Base-by-base conservation (phyloP, 2,888 invertebrate species). In the Nomada lathburiana region DNA sequence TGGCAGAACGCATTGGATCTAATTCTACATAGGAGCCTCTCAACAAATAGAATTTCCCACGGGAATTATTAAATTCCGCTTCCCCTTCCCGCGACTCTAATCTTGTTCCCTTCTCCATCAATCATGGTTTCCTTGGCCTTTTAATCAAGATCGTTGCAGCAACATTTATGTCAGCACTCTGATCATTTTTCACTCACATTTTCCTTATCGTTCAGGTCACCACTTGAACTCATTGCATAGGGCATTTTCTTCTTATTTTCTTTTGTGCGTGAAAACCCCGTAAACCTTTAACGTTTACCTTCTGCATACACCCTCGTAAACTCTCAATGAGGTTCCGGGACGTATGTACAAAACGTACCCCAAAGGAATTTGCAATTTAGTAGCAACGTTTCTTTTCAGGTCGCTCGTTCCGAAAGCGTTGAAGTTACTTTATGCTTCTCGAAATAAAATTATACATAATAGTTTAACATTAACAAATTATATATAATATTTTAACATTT, bases 81-180 rank as follows among this genome's bases (percentile, higher is more conserved):
- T 55, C 47, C 42, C 65, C 42, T 20, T 53, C 60, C 55, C 47
- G 47, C 11, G 23, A 11, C 18, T 29, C 11, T 13, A 53, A 65
- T 76, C n/a, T 53, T 47, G 23, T 7, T 16, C 10, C 16, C 13
- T 36, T 73, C 42, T 53, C 20, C 76, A 82, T 82, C 64, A 76
- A 69, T 82, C 82, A 82, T 26, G 36, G 53, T 63, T 70, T 67
- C 20, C 57, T 36, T 23, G 18, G 10, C 16, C 53, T 71, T 47
- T 82, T 71, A 74, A 80, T 73, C 47, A 70, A 53, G 10, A 53
- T 53, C 50, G 65, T 73, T 62, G 57, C 53, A 26, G 20, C 20
- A 52, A 11, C 70, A 52, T 69, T 65, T 55, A 36, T 11, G 18
- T 11, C n/a, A 18, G 53, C 53, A 60, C 29, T 52, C 29, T 47